Evolutionary conservation across 1,140 invertebrate species (phyloP).

Genomic region (Triops longicaudatus): DNA sequence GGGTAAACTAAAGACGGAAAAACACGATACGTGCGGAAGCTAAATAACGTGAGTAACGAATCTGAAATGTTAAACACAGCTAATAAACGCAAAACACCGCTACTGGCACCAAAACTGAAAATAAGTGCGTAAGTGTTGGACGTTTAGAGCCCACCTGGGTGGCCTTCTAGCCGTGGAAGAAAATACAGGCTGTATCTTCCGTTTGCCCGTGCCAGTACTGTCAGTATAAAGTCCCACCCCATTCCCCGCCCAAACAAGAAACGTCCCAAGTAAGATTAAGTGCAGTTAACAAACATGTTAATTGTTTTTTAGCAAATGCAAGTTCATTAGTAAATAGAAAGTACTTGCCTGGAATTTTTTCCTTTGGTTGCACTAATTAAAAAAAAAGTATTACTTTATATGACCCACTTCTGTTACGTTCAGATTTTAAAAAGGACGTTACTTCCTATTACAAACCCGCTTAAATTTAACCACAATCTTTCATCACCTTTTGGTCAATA

Average conservation of each 20-base stretch:
- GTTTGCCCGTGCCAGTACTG: background rate
- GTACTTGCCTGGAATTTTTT: background rate
- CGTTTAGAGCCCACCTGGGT: constrained; percentile 13
- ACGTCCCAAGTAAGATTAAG: background rate
- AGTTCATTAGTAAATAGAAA: background rate
- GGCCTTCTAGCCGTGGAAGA: constrained; percentile 1
- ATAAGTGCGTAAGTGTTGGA: background rate
- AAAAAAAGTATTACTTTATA: background rate
- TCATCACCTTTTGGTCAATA: too few species aligned
- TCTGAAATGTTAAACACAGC: background rate
- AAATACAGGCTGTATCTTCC: background rate
- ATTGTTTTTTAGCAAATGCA: background rate
- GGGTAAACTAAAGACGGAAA: background rate
- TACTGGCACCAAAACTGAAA: background rate
- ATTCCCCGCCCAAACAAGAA: too few species aligned
- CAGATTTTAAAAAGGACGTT: background rate
- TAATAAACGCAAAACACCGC: background rate
- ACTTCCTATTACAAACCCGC: background rate
- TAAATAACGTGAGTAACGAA: background rate
- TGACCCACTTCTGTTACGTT: background rate
- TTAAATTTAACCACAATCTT: too few species aligned
- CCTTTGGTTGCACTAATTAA: background rate
- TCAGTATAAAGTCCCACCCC: background rate
- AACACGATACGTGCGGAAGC: background rate
- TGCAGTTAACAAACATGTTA: background rate